Base-by-base conservation (phyloP, 1,140 invertebrate genomes). In the Drosophila mayri region DNA sequence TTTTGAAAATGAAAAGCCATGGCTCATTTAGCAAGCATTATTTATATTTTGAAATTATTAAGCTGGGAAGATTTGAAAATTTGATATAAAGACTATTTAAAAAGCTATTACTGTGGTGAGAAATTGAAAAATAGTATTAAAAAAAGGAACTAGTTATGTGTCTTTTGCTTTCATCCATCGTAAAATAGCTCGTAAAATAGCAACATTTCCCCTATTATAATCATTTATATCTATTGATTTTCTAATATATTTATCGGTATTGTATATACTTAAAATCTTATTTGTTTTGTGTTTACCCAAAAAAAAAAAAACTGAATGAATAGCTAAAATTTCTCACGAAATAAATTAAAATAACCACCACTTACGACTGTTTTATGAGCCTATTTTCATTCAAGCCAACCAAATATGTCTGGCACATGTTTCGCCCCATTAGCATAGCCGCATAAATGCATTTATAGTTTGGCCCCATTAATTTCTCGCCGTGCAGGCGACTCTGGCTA, bases 401-500 rank as follows among this genome's bases (percentile, higher is more conserved):
- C 14, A 37, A 41, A 40, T 35, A 16, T 14, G 14, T 16, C n/a
- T 25, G 25, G 8, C 44, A 32, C 59, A 22, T 67, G 58, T 40
- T 63, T 63, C n/a, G n/a, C 30, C 28, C 12, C 9, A 43, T 66
- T 76, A 44, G 16, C 38, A 40, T 46, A 40, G 38, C 11, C 16
- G 35, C 30, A 37, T 71, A 66, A 66, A 38, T 64, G 54, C 37
- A 64, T 68, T 32, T 46, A 3, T 11, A 18, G 16, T 7, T 37
- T 28, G 18, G 25, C 20, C 41, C 4, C 37, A 35, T 49, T 35
- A 8, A 8, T 68, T 72, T 72, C 43, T 32, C 14, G 4, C 66
- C 32, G 67, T 72, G 68, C 44, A 72, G 44, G 25, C 7, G 32
- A 41, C 40, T 50, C 41, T 50, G 46, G 43, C 52, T 76, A 50